Percentiles rank a stretch among this genome's conserved stretches.
phyloP scores from a whole-genome alignment of 2,888 invertebrate genomes.

The Spilosoma lubricipeda region DNA sequence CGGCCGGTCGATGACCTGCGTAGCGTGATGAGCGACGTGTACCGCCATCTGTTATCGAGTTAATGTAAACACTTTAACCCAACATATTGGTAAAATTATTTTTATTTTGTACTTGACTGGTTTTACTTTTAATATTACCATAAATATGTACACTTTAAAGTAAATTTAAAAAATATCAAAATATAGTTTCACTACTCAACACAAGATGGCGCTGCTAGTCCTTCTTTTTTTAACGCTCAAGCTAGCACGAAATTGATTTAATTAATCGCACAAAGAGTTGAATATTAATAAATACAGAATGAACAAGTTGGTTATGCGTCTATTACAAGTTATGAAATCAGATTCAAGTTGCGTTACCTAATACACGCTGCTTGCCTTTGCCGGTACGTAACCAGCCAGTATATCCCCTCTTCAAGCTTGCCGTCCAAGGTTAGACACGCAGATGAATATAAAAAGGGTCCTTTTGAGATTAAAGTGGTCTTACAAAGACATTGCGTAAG shows the following conservation, averaged over 20 bases:
- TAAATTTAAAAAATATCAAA: background rate
- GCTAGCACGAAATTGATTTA: constrained; percentile 20
- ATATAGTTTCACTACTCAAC: constrained; percentile 49
- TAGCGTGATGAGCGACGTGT: constrained; percentile 34
- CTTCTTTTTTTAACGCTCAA: constrained; percentile 11
- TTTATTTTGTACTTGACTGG: background rate
- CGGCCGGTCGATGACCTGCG: constrained; percentile 44
- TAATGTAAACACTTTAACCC: constrained; percentile 13
- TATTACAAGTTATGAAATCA: constrained; percentile 50
- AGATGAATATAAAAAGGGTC: constrained; percentile 47
- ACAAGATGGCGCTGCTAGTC: constrained; percentile 61
- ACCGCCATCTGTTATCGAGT: constrained; percentile 68
- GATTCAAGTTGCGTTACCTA: constrained; percentile 48
- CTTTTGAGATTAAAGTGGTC: constrained; percentile 41
- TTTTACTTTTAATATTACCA: too few relatives aligned
- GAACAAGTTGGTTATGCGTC: constrained; percentile 48
- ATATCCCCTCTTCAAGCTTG: constrained; percentile 22
- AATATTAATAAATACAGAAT: constrained; percentile 45
- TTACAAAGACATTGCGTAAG: constrained; percentile 26
- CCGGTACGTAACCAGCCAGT: constrained; percentile 33
- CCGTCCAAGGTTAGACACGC: constrained; percentile 43
- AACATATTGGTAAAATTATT: background rate
- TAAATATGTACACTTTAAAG: too few relatives aligned
- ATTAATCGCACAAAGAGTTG: constrained; percentile 26
- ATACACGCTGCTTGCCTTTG: constrained; percentile 32